Evolutionary conservation across 2,797 vertebrate species (phyloP), one percentile per base, ranked within the genome.

Genomic region (Protosalanx chinensis): DNA sequence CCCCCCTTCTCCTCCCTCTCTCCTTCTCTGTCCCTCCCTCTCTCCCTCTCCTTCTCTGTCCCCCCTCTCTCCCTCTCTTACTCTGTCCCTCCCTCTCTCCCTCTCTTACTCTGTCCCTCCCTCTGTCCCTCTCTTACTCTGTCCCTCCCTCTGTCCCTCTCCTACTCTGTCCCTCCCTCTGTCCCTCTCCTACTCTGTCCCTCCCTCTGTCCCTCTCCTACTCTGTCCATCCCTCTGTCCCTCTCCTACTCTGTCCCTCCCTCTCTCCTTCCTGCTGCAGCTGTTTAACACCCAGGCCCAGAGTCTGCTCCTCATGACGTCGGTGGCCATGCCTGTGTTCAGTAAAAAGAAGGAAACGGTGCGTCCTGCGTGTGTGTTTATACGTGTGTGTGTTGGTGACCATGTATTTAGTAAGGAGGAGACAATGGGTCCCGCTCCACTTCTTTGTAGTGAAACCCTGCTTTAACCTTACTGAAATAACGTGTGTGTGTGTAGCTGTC

Each of bases 331-430:
- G 96, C 96, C 97, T 0, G 97, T 99, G 79, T 99, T 99, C 91
- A 98, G 97, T 89, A 97, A 96, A 87, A 98, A 98, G 89, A 94
- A 96, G 0, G 96, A 98, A 85, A 98, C 96, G 1, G 97, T 98
- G 83, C 66, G 32, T 32, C 18, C 1, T 79, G 6, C 75, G 51
- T 61, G 7, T 29, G 6, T 18, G 8, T 64, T 4, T 27, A 13
- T 76, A 4, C 77, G 2, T 49, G 68, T 81, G 23, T 75, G 6
- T 58, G 56, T 41, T 12, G 37, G 37, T 58, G 18, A 41, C 37
- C 37, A 41, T 41, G 37, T 41, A 10, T 41, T 41, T 12, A 41
- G 37, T 41, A 41, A 41, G 37, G 37, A 41, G 37, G 37, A 37
- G 35, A 6, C 37, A 12, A 41, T 41, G 37, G 37, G 8, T 41